Conservation (phyloP, 1,140 invertebrate species). For the Planococcus citri region DNA sequence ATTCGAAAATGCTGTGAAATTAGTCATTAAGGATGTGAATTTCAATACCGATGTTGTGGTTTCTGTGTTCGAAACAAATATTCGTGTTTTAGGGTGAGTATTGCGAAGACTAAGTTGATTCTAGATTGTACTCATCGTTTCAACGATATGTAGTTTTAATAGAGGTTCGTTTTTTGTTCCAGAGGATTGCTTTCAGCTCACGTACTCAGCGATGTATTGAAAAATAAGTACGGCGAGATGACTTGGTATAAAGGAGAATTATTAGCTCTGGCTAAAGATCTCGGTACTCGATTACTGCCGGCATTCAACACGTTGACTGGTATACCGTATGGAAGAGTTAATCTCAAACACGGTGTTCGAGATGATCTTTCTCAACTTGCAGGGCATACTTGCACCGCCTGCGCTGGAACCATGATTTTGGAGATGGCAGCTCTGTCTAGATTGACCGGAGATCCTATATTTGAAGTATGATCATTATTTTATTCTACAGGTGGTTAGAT, state of each 20-base stretch:
- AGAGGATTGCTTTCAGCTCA: slow-evolving; percentile 88
- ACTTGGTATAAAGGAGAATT: slow-evolving; percentile 87
- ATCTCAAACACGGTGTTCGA: slow-evolving; percentile 78
- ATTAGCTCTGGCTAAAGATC: slow-evolving; percentile 76
- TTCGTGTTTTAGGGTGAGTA: slow-evolving; percentile 81
- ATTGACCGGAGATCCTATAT: slow-evolving; percentile 80
- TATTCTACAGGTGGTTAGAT: background rate
- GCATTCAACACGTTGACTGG: slow-evolving; percentile 98
- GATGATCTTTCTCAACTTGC: slow-evolving; percentile 57
- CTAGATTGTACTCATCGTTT: background rate
- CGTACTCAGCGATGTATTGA: slow-evolving; percentile 70
- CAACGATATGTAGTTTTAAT: background rate
- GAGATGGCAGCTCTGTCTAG: slow-evolving; percentile 93
- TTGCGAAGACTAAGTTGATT: background rate
- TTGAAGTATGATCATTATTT: slow-evolving; percentile 50
- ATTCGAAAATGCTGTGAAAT: slow-evolving; percentile 80
- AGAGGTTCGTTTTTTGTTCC: slow-evolving; percentile 31
- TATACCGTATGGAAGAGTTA: slow-evolving; percentile 89
- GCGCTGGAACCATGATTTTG: slow-evolving; percentile 95
- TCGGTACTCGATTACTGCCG: slow-evolving; percentile 81
- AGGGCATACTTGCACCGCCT: slow-evolving; percentile 89
- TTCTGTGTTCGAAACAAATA: slow-evolving; percentile 98
- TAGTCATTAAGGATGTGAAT: slow-evolving; percentile 70
- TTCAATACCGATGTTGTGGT: slow-evolving; percentile 94
- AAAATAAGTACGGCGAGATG: slow-evolving; percentile 59